Conservation (phyloP, 2,113 vertebrate genomes). For the Chaetorhynchus papuensis region DNA sequence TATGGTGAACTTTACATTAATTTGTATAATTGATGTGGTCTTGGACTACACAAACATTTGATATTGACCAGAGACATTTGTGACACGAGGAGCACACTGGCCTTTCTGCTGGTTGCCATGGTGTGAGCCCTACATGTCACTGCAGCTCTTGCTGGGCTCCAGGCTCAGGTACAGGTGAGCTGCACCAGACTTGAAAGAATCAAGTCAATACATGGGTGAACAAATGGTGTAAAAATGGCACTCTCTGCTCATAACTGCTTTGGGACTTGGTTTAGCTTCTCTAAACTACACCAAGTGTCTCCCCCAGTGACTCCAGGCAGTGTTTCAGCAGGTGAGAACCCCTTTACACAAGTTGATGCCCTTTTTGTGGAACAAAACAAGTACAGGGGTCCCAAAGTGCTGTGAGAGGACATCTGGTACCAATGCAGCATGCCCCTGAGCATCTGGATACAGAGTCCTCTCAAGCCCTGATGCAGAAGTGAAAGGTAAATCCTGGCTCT, state of each 20-base stretch:
- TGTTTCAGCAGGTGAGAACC: neutral
- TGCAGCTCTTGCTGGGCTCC: neutral
- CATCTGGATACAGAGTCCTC: neutral
- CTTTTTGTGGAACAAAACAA: neutral
- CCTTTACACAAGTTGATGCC: neutral
- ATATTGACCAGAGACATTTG: neutral
- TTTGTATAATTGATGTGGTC: constrained; percentile 8
- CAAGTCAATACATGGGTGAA: neutral
- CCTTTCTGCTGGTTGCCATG: neutral
- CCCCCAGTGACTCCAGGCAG: neutral
- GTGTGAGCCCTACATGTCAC: neutral
- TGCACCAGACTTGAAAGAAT: neutral
- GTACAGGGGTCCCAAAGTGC: neutral
- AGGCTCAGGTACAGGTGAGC: neutral
- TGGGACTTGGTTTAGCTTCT: neutral
- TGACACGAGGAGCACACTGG: neutral
- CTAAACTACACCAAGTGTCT: neutral
- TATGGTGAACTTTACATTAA: neutral
- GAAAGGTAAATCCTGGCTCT: neutral
- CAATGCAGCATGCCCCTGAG: neutral
- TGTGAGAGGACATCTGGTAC: neutral
- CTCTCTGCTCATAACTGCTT: neutral
- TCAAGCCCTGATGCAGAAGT: neutral
- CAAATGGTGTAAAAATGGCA: neutral
- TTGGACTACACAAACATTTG: neutral